Conservation (phyloP, 2,113 vertebrate species). For the Tragelaphus buxtoni region DNA sequence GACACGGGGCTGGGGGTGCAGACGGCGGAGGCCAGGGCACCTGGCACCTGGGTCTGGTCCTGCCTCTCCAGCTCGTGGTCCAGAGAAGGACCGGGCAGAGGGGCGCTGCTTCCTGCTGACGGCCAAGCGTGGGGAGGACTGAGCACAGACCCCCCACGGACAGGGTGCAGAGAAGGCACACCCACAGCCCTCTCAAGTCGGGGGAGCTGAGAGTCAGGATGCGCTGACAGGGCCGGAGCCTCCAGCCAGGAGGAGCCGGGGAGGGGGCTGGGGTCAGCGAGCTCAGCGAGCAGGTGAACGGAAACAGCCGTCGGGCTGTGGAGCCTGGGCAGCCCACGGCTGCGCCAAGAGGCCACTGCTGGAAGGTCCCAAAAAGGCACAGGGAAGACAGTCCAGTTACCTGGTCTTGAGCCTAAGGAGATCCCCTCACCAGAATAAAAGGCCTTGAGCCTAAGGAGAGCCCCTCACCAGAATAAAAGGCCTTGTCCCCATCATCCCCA, state of each 20-base stretch:
- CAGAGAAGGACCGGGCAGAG: fast-evolving
- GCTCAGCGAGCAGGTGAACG: not conserved
- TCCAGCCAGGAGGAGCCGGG: slow-evolving; percentile 73
- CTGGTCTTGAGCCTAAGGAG: not conserved
- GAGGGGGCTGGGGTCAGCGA: slow-evolving; percentile 66
- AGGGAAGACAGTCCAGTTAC: no score
- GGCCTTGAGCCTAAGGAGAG: not conserved
- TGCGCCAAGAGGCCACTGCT: no score
- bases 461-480: not conserved
- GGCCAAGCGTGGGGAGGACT: not conserved
- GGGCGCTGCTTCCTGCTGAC: not conserved
- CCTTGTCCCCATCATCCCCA: fast-evolving
- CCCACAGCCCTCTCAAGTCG: slow-evolving; percentile 43
- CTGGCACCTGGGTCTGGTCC: not conserved
- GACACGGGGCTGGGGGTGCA: not conserved
- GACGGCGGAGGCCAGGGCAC: not conserved
- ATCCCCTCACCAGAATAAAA: not conserved
- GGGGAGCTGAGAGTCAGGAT: slow-evolving; percentile 66
- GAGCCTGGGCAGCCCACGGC: no score
- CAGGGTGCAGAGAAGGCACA: not conserved
- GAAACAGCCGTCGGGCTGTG: not conserved
- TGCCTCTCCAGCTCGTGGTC: fast-evolving
- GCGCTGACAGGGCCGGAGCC: slow-evolving; percentile 36
- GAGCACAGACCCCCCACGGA: not conserved
- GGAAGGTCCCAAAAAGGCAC: not conserved